Evolutionary conservation across 1,140 invertebrate species (phyloP).

Genomic region (Drosophila virilis): DNA sequence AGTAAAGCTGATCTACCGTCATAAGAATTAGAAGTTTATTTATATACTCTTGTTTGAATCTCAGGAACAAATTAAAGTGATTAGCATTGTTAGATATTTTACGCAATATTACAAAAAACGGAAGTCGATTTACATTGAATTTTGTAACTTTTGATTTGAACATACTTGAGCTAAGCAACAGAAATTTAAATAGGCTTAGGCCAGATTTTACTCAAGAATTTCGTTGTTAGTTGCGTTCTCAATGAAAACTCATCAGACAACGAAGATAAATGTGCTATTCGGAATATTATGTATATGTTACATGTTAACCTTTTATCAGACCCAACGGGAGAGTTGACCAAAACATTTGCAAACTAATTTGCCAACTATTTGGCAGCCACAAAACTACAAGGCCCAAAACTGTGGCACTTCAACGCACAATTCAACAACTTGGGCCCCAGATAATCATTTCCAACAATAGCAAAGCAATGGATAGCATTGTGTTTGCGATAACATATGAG

Average conservation of each 20-base stretch:
- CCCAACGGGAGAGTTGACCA: slow-evolving; percentile 29
- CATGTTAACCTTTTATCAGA: slow-evolving; percentile 42
- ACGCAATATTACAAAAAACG: no score
- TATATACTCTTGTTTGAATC: no score
- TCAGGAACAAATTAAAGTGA: no score
- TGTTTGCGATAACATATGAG: slow-evolving; percentile 40
- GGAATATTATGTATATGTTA: slow-evolving; percentile 65
- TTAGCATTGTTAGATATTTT: no score
- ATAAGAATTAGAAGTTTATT: no score
- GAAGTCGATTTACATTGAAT: neutral
- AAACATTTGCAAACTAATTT: slow-evolving; percentile 81
- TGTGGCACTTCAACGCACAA: slow-evolving; percentile 68
- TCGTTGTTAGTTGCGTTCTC: neutral
- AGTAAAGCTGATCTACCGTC: no score
- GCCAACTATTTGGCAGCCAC: slow-evolving; percentile 66
- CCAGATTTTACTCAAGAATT: slow-evolving; percentile 4
- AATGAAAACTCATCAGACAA: slow-evolving; percentile 23
- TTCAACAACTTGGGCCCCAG: slow-evolving; percentile 60
- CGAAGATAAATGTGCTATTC: slow-evolving; percentile 14
- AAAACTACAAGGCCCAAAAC: slow-evolving; percentile 62
- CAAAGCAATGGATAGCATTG: slow-evolving; percentile 42
- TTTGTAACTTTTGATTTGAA: slow-evolving; percentile 7
- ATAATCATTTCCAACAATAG: slow-evolving; percentile 74
- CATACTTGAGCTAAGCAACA: slow-evolving; percentile 12
- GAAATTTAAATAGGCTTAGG: slow-evolving; percentile 11